phyloP scores from a whole-genome alignment of 2,888 invertebrate species.

The Andrena camellia region DNA sequence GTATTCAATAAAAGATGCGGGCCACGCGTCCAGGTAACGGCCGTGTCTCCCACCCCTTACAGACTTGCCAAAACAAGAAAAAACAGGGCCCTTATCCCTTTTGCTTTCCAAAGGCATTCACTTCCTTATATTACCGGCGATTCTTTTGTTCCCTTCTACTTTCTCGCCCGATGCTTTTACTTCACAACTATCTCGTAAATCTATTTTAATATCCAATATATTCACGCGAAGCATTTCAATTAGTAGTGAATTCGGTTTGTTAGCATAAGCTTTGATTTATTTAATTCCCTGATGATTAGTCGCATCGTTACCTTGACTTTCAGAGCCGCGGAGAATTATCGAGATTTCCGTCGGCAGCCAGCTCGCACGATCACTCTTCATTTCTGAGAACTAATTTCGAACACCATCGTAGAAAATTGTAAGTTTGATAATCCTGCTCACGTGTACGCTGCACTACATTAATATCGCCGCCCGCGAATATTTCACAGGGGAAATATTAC shows the following conservation, averaged over 20 bases:
- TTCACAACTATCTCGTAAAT: background rate
- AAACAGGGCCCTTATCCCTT: constrained; percentile 16
- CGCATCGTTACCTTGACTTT: constrained; percentile 41
- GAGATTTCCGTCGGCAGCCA: constrained; percentile 13
- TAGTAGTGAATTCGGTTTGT: background rate
- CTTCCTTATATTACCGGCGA: background rate
- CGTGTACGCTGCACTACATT: background rate
- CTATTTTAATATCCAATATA: background rate
- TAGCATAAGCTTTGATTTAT: constrained; percentile 12
- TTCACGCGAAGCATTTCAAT: background rate
- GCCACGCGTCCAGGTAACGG: constrained; percentile 42
- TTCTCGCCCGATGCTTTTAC: constrained; percentile 8
- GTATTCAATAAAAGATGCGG: constrained; percentile 49
- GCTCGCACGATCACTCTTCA: background rate
- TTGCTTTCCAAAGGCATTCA: constrained; percentile 5
- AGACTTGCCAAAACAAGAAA: constrained; percentile 40
- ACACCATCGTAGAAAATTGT: background rate
- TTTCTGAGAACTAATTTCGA: background rate
- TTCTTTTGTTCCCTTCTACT: constrained; percentile 25
- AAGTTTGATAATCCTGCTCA: constrained; percentile 5
- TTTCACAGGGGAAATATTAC: background rate
- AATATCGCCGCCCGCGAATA: background rate
- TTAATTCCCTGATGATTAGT: background rate
- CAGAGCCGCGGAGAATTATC: constrained; percentile 13
- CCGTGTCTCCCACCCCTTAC: constrained; percentile 24